Base-by-base conservation (phyloP, 1,140 invertebrate species). In the Pomacea maculata region DNA sequence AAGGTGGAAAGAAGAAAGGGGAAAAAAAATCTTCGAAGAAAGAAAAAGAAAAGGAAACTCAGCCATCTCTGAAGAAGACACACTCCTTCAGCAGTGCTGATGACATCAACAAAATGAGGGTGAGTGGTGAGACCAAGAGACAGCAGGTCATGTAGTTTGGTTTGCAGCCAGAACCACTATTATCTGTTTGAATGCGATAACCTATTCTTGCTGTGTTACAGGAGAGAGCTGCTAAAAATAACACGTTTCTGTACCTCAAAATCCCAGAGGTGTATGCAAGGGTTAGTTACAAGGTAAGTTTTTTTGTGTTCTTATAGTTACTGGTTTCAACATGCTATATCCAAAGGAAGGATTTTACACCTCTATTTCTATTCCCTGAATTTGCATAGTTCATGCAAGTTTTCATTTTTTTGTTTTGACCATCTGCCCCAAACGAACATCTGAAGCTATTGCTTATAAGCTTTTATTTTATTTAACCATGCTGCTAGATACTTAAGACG, bases 81-180 rank as follows among this genome's bases (percentile, higher is more conserved):
- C 79, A 85, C 29, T 87, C 85, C 15, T 85, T 83, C 76, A 85
- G 85, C 75, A 84, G 80, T n/a, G 84, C 95, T 87, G 97, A 98
- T 90, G 97, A 99, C 89, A 97, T 99, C 1, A 97, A 99, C 90
- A 99, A 98, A 91, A 99, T 99, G 97, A 98, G 98, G 93, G 95
- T 94, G 87, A 84, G 72, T 86, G 12, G 11, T 15, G n/a, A n/a
- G 67, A 25, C 12, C 12, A 70, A 70, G 67, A 70, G 29, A 34
- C 12, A 21, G 12, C 54, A 74, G 14, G 17, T 72, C 34, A 29
- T 29, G 70, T 11, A 61, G 34, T 72, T 54, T 82, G 34, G n/a
- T 34, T 57, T 71, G 11, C 57, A 61, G 4, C 57, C 57, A 61
- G 17, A 73, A 15, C n/a, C 68, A 52, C 21, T 45, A 21, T 61